Conservation (phyloP, 2,113 vertebrate species). For the Empidonax traillii region DNA sequence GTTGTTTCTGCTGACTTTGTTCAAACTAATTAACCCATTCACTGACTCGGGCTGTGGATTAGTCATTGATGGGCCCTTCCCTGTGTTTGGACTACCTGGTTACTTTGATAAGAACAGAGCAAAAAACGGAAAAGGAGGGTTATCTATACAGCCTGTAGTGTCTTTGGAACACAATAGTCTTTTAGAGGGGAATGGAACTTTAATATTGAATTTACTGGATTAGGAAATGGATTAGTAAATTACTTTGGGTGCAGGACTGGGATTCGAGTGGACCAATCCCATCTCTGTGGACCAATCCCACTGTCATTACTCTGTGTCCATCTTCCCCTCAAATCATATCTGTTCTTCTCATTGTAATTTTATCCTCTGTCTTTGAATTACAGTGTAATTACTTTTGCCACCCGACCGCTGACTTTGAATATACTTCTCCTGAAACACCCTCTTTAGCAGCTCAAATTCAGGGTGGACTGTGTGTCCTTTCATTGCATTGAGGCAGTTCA, state of each 20-base stretch:
- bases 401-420: neutral
- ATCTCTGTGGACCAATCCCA: neutral
- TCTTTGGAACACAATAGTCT: neutral
- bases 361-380: neutral
- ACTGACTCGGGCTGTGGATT: neutral
- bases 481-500: neutral
- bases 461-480: fast-evolving
- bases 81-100: neutral
- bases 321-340: neutral
- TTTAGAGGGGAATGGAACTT: neutral
- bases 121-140: neutral
- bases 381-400: neutral
- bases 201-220: neutral
- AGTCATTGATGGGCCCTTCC: neutral
- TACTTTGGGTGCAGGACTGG: neutral
- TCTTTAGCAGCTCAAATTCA: neutral
- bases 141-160: neutral
- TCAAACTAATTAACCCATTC: neutral
- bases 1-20: neutral
- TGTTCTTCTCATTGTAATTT: neutral
- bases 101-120: neutral
- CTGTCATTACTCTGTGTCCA: neutral
- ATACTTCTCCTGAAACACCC: neutral
- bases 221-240: neutral
- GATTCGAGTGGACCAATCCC: neutral